These are phyloP conservation scores for Psococerastis gibbosa DNA, from an alignment of 2,888 invertebrate genomes.

Conservation along the genomic window DNA sequence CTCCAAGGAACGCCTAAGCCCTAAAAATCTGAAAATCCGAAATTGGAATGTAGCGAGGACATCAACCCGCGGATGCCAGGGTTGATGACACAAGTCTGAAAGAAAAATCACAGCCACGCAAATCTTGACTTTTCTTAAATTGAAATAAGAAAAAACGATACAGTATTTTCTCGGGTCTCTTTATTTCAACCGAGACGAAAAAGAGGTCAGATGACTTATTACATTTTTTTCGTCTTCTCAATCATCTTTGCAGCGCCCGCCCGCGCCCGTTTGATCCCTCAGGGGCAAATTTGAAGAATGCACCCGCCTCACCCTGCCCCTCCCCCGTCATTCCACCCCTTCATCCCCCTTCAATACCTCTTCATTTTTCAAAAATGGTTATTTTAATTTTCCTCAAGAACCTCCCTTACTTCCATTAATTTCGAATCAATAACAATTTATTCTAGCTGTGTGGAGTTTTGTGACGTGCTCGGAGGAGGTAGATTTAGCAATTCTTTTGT, in stretches of 20 bases:
- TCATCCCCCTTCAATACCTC: not conserved
- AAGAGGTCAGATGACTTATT: not conserved
- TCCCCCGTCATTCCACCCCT: not conserved
- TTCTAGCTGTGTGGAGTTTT: too few relatives aligned
- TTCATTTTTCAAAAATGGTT: not conserved
- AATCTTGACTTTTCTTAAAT: not conserved
- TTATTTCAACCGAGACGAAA: not conserved
- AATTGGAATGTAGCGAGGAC: too few relatives aligned
- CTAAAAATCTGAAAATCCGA: too few relatives aligned
- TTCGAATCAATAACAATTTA: too few relatives aligned
- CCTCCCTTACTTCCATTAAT: too few relatives aligned
- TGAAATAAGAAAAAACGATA: not conserved
- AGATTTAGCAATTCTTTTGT: too few relatives aligned
- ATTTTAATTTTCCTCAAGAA: not conserved
- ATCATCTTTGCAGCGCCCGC: too few relatives aligned
- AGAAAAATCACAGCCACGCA: too few relatives aligned
- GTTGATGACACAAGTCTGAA: too few relatives aligned
- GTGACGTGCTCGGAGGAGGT: too few relatives aligned
- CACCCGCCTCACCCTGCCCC: not conserved
- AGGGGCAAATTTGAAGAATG: not conserved
- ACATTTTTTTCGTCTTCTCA: not conserved
- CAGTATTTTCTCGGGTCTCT: not conserved
- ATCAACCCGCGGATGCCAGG: too few relatives aligned
- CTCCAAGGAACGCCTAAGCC: too few relatives aligned
- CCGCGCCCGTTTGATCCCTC: not conserved